Evolutionary conservation across 2,113 vertebrate species (phyloP).

Genomic region (Cyanoliseus patagonus): DNA sequence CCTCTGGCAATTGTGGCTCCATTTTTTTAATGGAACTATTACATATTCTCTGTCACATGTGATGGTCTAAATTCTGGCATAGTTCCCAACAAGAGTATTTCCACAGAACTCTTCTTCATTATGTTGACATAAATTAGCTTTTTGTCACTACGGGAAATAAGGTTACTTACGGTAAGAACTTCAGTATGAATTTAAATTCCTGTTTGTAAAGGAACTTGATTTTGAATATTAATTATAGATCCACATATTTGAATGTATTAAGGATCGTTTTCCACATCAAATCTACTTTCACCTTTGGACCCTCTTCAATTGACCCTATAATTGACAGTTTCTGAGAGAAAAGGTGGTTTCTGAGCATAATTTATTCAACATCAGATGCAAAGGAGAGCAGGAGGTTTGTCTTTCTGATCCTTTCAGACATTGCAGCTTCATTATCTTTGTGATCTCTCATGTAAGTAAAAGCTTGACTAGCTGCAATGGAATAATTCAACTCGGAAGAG

Average conservation of each 20-base stretch:
- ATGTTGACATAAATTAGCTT: not conserved
- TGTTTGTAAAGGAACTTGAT: not conserved
- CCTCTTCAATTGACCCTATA: not conserved
- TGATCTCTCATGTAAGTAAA: not conserved
- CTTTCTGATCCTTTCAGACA: not conserved
- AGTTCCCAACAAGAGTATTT: not conserved
- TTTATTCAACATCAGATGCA: not conserved
- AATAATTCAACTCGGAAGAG: not conserved
- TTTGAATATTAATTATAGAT: not conserved
- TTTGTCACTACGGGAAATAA: not conserved
- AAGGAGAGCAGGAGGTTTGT: not conserved
- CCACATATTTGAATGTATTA: not conserved
- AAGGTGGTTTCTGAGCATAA: not conserved
- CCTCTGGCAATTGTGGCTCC: not conserved
- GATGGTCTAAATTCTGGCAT: not conserved
- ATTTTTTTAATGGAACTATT: not conserved
- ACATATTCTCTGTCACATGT: not conserved
- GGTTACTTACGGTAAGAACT: not conserved
- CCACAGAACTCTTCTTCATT: not conserved
- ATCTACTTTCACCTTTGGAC: not conserved
- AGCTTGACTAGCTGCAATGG: not conserved
- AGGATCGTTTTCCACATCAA: not conserved
- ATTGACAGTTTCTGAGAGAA: not conserved
- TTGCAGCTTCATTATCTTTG: not conserved
- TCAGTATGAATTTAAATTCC: not conserved